A percentile compares a stretch with the other conserved stretches of the same genome.
These are phyloP conservation scores for Ecliptopera silaceata DNA, from an alignment of 2,888 invertebrate genomes.

Conservation along the genomic window DNA sequence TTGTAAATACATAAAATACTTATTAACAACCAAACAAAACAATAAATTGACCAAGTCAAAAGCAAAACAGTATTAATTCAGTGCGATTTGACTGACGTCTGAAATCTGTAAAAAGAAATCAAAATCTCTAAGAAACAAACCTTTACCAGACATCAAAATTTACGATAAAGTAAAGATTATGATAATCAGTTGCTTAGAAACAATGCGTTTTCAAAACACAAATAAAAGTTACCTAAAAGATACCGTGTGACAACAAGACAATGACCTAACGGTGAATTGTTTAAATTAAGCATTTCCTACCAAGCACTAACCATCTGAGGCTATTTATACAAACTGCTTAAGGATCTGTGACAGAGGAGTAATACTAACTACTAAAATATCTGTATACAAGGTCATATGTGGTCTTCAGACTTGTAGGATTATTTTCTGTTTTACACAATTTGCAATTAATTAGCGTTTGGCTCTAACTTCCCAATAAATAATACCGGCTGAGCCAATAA, in stretches of 20 bases:
- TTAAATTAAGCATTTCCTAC: conserved; percentile 69
- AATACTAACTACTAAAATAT: background rate
- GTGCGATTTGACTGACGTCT: too few species aligned
- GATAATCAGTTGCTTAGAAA: conserved; percentile 4
- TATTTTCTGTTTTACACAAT: conserved; percentile 13
- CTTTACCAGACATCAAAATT: too few species aligned
- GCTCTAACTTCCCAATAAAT: conserved; percentile 1
- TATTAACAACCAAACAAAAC: too few species aligned
- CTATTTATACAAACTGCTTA: background rate
- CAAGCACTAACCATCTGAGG: conserved; percentile 1
- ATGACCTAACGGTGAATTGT: conserved; percentile 56
- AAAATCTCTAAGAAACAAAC: too few species aligned
- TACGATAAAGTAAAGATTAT: too few species aligned
- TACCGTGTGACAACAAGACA: conserved; percentile 30
- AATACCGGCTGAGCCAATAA: conserved; percentile 1
- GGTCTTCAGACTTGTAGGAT: conserved; percentile 7
- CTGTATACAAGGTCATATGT: conserved; percentile 2
- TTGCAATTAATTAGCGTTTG: conserved; percentile 12
- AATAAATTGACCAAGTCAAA: too few species aligned
- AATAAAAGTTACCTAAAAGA: conserved; percentile 21
- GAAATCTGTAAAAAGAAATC: too few species aligned
- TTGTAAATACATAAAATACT: too few species aligned
- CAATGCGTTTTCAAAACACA: conserved; percentile 24
- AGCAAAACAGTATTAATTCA: too few species aligned
- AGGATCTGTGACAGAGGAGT: conserved; percentile 5